Base-by-base conservation (phyloP, 2,888 invertebrate species). In the Celastrina argiolus region DNA sequence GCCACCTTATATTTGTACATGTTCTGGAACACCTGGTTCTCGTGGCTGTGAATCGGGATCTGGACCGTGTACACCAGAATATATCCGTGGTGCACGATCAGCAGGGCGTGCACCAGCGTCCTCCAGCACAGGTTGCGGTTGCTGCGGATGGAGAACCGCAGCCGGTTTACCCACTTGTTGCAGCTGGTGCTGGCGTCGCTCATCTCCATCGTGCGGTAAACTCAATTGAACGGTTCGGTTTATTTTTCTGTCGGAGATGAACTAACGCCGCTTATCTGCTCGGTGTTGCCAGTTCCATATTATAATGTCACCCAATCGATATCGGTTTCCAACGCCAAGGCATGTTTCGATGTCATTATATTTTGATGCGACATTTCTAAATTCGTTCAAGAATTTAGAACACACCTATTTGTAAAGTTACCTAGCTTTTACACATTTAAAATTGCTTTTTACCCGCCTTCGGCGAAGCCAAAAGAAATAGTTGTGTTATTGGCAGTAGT, bases 1-100 rank as follows among this genome's bases (percentile, higher is more conserved):
- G 61, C 61, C 18, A 22, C 36, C 22, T 61, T 61, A 7, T 61
- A 61, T 39, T 4, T 61, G 12, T 26, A 61, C 61, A 61, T 61
- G 39, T 14, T 61, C 8, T 6, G 34, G 22, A 61, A 61, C 36
- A 39, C 18, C 12, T 36, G 61, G 36, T 61, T 61, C 61, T 61
- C 61, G 22, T 61, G 36, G 22, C 36, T 14, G 14, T 61, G 39
- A 14, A 61, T 22, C 10, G 36, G 22, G 18, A 61, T 61, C 18
- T 36, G 36, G 14, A 36, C 18, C 18, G 61, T 39, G 61, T 61
- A 61, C 36, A 36, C 39, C 18, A 34, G 34, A 14, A 39, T 7
- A 12, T 14, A 36, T 18, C 16, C 36, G 22, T 61, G 61, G 61
- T 61, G 61, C 22, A 61, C 10, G 4, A 36, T 1, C 12, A 16